Evolutionary conservation across 2,888 invertebrate species (phyloP).

Genomic region (Cremastobaeus sp.): DNA sequence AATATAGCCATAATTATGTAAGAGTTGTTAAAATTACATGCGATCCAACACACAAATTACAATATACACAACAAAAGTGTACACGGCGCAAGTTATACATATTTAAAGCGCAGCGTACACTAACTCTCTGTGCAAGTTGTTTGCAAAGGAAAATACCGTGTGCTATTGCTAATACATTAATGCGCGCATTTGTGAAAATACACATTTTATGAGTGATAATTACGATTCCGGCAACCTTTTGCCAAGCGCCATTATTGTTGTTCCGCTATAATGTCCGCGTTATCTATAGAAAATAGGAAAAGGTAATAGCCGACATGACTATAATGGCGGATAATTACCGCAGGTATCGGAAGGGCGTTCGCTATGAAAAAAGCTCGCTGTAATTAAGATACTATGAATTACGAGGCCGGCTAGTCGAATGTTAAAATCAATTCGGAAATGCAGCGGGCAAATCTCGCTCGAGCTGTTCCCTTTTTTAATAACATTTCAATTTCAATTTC

Average conservation of each 20-base stretch:
- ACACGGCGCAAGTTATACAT: constrained; percentile 41
- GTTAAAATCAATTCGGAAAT: too few species aligned
- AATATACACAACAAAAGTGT: constrained; percentile 49
- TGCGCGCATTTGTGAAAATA: constrained; percentile 50
- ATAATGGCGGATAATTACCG: constrained; percentile 30
- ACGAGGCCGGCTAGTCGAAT: too few species aligned
- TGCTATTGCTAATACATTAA: constrained; percentile 54
- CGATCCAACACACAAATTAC: constrained; percentile 49
- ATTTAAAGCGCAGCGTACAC: constrained; percentile 45
- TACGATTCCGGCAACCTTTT: constrained; percentile 43
- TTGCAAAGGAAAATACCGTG: constrained; percentile 49
- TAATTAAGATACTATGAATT: constrained; percentile 28
- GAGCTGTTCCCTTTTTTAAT: too few species aligned
- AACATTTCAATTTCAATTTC: too few species aligned
- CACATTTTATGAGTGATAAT: constrained; percentile 56
- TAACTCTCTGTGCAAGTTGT: constrained; percentile 45
- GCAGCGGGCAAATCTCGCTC: too few species aligned
- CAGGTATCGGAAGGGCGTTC: constrained; percentile 1
- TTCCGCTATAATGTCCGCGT: constrained; percentile 18
- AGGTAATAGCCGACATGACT: constrained; percentile 34
- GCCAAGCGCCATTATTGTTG: constrained; percentile 34
- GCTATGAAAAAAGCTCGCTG: constrained; percentile 6
- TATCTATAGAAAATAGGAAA: constrained; percentile 43
- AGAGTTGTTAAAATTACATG: constrained; percentile 51
- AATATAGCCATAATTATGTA: constrained; percentile 52